A percentile compares a stretch with the other conserved stretches of the same genome.
Evolutionary conservation across 2,888 invertebrate species (phyloP).

Genomic region (Cephus pulcher): DNA sequence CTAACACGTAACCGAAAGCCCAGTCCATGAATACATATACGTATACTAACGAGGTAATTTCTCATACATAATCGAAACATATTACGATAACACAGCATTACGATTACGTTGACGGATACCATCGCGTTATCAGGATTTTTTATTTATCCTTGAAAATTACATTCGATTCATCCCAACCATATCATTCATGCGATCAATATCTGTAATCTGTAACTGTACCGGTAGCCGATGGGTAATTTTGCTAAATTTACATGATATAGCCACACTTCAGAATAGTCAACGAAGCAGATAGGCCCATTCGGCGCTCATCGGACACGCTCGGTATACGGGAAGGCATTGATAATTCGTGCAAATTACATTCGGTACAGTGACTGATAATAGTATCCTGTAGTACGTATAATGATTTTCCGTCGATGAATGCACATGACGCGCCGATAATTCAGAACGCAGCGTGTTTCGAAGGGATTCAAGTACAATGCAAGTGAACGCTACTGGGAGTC

Average conservation of each 20-base stretch:
- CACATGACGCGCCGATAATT: background rate
- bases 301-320: background rate
- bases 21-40: slow-evolving; percentile 45
- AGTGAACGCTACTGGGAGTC: background rate
- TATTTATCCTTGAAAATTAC: background rate
- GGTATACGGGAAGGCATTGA: background rate
- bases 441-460: background rate
- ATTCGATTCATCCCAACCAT: background rate
- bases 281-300: background rate
- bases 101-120: background rate
- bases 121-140: background rate
- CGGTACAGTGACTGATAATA: background rate
- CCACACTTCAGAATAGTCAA: background rate
- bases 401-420: background rate
- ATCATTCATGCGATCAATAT: background rate
- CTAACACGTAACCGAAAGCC: background rate
- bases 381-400: background rate
- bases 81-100: background rate
- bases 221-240: background rate
- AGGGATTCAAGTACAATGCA: background rate
- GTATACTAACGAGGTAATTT: slow-evolving; percentile 24
- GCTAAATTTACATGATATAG: background rate
- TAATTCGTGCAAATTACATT: background rate
- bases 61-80: slow-evolving; percentile 37
- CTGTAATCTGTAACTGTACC: background rate